phyloP scores from a whole-genome alignment of 2,888 invertebrate genomes.

The Erebia ligea region DNA sequence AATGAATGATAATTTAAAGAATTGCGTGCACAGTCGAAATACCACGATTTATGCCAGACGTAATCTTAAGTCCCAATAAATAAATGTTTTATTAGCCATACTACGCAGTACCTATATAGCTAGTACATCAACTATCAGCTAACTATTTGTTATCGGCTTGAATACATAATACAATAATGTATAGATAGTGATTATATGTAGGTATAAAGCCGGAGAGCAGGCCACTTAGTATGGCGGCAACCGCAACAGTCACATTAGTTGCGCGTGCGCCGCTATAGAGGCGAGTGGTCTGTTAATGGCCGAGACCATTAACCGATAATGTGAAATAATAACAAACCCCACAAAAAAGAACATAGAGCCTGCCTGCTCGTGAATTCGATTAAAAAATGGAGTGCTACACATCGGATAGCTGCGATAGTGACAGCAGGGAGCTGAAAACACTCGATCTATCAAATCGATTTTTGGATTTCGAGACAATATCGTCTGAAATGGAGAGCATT shows the following conservation, averaged over 20 bases:
- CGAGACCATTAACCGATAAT: slow-evolving; percentile 49
- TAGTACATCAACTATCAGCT: not conserved
- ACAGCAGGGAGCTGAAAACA: slow-evolving; percentile 87
- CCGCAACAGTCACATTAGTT: slow-evolving; percentile 53
- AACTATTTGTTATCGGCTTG: slow-evolving; percentile 4
- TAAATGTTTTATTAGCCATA: not conserved
- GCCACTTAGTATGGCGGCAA: not conserved
- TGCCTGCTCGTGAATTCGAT: slow-evolving; percentile 25
- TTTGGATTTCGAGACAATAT: slow-evolving; percentile 83
- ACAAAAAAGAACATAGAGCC: slow-evolving; percentile 34
- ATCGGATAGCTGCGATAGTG: slow-evolving; percentile 92
- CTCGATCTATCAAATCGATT: slow-evolving; percentile 84
- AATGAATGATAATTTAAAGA: too few species aligned
- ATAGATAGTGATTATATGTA: slow-evolving; percentile 13
- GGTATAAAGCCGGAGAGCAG: slow-evolving; percentile 3
- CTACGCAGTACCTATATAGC: not conserved
- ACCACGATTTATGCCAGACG: not conserved
- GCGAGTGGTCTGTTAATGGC: slow-evolving; percentile 43
- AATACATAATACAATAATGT: not conserved
- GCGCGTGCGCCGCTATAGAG: slow-evolving; percentile 71
- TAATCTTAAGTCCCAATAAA: not conserved
- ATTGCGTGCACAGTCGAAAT: too few species aligned
- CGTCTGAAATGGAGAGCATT: slow-evolving; percentile 83
- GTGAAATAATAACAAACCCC: slow-evolving; percentile 48
- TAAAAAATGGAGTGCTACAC: slow-evolving; percentile 90